Evolutionary conservation across 2,797 vertebrate genomes (phyloP), one percentile per base, ranked within the genome.

Genomic region (Spondyliosoma cantharus): DNA sequence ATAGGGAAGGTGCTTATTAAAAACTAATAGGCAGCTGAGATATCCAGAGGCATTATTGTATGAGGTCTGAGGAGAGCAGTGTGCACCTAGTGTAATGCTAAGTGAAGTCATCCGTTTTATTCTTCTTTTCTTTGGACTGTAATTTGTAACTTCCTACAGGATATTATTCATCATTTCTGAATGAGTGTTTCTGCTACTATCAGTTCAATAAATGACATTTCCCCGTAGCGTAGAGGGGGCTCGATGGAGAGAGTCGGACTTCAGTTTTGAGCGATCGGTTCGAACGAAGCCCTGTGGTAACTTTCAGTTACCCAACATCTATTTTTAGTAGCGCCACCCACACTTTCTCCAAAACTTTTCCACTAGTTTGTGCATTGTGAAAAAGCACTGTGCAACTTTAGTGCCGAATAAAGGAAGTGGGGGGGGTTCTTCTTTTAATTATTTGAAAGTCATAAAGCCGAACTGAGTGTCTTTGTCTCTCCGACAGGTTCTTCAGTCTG

Each of bases 1-100:
- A 87, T 60, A 54, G 73, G 58, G 54, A 83, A 72, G 78, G 78
- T 77, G 82, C 78, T 87, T 83, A 90, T 90, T 89, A 89, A 79
- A 89, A 86, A 80, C 77, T 64, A 87, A 85, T 76, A 59, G 79
- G 74, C 67, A 61, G 68, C 74, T 71, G 43, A 78, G 81, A 85
- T 85, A 66, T 86, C 84, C 69, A 81, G 72, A 87, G 63, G 74
- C 66, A 59, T 70, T 80, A 76, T 76, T 80, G 22, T 61, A 53
- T 74, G 76, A 81, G 65, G 71, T 88, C 76, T 74, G 42, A 74
- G 37, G 81, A 78, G 74, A 80, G 54, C 60, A 25, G 71, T 74
- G 67, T 62, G 76, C 83, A 80, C 68, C 57, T 45, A 61, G 50
- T 61, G 32, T 77, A 74, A 74, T 56, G 54, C 61, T 42, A 27